Conservation (phyloP, 1,140 invertebrate species). For the Heliconius eleuchia region DNA sequence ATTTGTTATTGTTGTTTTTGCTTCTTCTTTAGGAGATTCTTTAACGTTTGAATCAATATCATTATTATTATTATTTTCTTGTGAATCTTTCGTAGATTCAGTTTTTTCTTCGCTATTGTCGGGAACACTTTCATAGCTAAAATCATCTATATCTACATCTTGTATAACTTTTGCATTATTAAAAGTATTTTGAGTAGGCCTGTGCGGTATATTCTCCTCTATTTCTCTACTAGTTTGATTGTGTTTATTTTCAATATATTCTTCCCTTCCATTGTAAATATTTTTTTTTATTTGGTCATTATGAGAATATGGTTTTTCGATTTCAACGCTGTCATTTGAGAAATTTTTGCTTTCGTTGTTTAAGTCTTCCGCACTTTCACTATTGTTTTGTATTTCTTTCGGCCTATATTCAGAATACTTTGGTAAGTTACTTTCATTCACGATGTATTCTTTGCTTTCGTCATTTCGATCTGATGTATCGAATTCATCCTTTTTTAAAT, state of each 20-base stretch:
- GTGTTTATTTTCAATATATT: background rate
- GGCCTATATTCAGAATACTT: background rate
- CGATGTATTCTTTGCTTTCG: background rate
- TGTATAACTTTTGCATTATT: slow-evolving; percentile 36
- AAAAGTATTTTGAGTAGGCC: slow-evolving; percentile 11
- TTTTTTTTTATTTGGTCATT: background rate
- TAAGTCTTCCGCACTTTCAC: background rate
- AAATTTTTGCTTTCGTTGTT: background rate
- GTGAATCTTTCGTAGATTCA: slow-evolving; percentile 41
- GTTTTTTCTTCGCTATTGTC: slow-evolving; percentile 47
- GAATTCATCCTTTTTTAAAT: background rate
- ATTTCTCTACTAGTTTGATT: slow-evolving; percentile 3
- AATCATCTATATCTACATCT: slow-evolving; percentile 54
- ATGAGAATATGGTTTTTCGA: background rate
- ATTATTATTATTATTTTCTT: slow-evolving; percentile 27
- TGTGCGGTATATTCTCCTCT: background rate
- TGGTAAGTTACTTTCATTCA: background rate
- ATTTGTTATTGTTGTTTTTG: background rate
- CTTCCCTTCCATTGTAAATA: background rate
- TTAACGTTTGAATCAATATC: slow-evolving; percentile 11
- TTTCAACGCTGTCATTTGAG: background rate
- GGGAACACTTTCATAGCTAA: slow-evolving; percentile 55
- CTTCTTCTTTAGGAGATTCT: background rate
- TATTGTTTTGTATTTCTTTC: background rate
- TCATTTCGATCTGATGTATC: background rate